Evolutionary conservation across 2,888 invertebrate genomes (phyloP).

Genomic region (Cyrtodaria siliqua): DNA sequence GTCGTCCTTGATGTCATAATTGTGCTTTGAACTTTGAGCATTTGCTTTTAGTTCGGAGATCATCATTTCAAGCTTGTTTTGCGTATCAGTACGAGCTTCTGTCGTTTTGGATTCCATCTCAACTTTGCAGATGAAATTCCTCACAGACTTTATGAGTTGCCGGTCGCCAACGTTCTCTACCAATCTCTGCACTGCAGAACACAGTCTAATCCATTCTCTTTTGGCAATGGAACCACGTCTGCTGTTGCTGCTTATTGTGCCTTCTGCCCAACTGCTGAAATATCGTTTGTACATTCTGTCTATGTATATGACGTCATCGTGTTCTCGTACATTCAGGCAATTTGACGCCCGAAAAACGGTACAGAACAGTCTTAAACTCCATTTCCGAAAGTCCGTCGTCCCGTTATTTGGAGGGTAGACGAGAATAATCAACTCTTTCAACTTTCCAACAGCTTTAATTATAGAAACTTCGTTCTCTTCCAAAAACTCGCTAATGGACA

Average conservation of each 20-base stretch:
- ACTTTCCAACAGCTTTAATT: conserved; percentile 10
- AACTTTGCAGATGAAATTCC: conserved; percentile 50
- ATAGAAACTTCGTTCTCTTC: conserved; percentile 22
- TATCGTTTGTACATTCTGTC: conserved; percentile 24
- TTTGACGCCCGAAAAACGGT: conserved; percentile 28
- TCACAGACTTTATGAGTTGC: conserved; percentile 28
- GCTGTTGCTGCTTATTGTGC: neutral
- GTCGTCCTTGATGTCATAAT: conserved; percentile 16
- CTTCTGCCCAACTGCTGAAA: neutral
- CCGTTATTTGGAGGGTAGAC: conserved; percentile 32
- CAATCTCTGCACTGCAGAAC: conserved; percentile 37
- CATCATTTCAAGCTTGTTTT: conserved; percentile 20
- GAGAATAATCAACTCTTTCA: conserved; percentile 8
- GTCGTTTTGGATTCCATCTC: conserved; percentile 34
- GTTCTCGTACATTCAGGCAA: conserved; percentile 21
- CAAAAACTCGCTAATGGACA: conserved; percentile 25
- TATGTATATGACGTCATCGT: conserved; percentile 35
- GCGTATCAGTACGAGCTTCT: conserved; percentile 27
- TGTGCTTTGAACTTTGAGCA: neutral
- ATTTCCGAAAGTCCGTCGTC: conserved; percentile 13
- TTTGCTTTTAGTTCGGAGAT: conserved; percentile 30
- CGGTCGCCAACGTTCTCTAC: conserved; percentile 35
- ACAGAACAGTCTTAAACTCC: conserved; percentile 48
- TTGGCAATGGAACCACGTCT: conserved; percentile 7
- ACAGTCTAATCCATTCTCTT: conserved; percentile 42